phyloP scores from a whole-genome alignment of 1,140 invertebrate species.

The Heliconius congener region DNA sequence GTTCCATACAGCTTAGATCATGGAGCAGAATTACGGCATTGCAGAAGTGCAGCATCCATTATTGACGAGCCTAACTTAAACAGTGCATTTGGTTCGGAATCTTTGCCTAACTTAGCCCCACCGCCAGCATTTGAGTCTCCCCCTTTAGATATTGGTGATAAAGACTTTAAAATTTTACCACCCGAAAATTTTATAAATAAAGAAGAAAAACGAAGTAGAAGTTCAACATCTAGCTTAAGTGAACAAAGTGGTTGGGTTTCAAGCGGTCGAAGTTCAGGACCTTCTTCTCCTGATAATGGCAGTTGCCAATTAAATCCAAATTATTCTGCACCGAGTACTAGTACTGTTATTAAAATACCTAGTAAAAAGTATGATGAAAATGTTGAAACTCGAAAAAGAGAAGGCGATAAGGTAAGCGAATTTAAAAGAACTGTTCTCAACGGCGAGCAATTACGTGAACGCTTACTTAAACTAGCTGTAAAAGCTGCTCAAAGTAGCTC shows the following conservation, averaged over 20 bases:
- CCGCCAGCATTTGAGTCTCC: slow-evolving; percentile 82
- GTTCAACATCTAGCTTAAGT: slow-evolving; percentile 87
- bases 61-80: slow-evolving; percentile 78
- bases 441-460: slow-evolving; percentile 83
- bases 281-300: slow-evolving; percentile 81
- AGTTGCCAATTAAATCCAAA: slow-evolving; percentile 78
- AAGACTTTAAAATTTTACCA: slow-evolving; percentile 80
- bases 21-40: slow-evolving; percentile 82
- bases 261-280: slow-evolving; percentile 84
- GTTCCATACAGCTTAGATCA: slow-evolving; percentile 83
- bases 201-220: slow-evolving; percentile 73
- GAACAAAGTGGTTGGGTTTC: slow-evolving; percentile 90
- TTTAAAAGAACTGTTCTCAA: slow-evolving; percentile 81
- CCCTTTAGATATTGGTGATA: slow-evolving; percentile 75
- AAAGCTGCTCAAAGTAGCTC: slow-evolving; percentile 74
- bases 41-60: slow-evolving; percentile 83
- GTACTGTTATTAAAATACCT: slow-evolving; percentile 48
- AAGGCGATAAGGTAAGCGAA: slow-evolving; percentile 69
- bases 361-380: slow-evolving; percentile 57
- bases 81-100: slow-evolving; percentile 82
- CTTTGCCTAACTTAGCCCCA: slow-evolving; percentile 84
- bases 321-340: slow-evolving; percentile 49
- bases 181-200: slow-evolving; percentile 77
- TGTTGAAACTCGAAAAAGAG: slow-evolving; percentile 48
- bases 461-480: slow-evolving; percentile 82